A percentile compares a stretch with the other conserved stretches of the same genome.
Conservation (phyloP, 2,797 vertebrate species). For the Cossypha dichroa region DNA sequence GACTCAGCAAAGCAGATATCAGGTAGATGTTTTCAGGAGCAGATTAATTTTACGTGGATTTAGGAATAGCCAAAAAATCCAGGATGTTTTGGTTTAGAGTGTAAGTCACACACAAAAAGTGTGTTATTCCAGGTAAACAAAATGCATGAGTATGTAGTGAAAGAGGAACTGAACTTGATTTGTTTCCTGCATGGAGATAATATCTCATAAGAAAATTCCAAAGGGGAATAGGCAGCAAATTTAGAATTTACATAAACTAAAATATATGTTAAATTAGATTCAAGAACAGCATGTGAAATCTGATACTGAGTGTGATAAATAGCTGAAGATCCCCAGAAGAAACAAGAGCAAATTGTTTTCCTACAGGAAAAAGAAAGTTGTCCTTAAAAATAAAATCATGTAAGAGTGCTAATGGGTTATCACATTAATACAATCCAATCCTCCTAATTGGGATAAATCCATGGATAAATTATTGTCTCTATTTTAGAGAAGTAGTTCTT, state of each 20-base stretch:
- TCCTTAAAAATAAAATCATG: not conserved
- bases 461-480: not conserved
- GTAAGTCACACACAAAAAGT: not conserved
- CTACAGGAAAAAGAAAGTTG: not conserved
- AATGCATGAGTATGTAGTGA: not conserved
- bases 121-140: not conserved
- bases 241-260: not conserved
- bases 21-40: not conserved
- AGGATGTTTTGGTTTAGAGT: not conserved
- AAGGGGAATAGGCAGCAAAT: not conserved
- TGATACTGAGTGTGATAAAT: not conserved
- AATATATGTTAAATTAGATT: not conserved
- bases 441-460: not conserved
- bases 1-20: not conserved
- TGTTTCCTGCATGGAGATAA: not conserved
- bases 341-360: not conserved
- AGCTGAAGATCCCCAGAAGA: not conserved
- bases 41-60: not conserved
- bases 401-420: not conserved
- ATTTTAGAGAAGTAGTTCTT: not conserved
- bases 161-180: not conserved
- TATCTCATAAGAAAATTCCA: not conserved
- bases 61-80: not conserved
- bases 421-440: not conserved
- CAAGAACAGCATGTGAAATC: not conserved